Percentiles rank a stretch among this genome's conserved stretches.
Conservation (phyloP, 2,113 vertebrate genomes). For the Phalacrocorax pelagicus region DNA sequence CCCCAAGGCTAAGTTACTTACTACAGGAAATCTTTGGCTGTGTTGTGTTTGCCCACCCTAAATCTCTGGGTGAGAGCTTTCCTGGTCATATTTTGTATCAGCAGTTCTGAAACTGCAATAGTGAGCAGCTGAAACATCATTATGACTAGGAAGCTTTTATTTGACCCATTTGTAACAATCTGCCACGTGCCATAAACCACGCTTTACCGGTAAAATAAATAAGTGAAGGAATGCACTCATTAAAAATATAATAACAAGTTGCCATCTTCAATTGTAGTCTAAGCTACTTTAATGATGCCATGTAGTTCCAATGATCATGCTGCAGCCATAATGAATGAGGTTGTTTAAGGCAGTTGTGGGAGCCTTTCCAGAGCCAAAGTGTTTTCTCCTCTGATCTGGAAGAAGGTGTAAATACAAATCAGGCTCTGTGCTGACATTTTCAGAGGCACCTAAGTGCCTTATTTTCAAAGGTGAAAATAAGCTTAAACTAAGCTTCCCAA, state of each 20-base stretch:
- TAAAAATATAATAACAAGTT: constrained; percentile 76
- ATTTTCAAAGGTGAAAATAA: not conserved
- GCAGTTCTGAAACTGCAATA: constrained; percentile 17
- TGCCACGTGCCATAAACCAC: constrained; percentile 69
- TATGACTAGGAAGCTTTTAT: constrained; percentile 63
- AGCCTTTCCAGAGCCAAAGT: not conserved
- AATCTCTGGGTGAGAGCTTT: not conserved
- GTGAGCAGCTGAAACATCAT: constrained; percentile 59
- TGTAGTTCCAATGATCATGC: constrained; percentile 39
- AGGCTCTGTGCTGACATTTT: not conserved
- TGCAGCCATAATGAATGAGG: constrained; percentile 70
- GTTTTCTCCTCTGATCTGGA: not conserved
- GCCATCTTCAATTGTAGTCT: constrained; percentile 70
- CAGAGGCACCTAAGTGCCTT: not conserved
- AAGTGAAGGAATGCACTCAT: constrained; percentile 54
- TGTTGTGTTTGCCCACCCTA: not conserved
- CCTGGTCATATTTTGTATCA: not conserved
- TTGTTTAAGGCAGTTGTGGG: constrained; percentile 54
- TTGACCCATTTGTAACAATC: constrained; percentile 74
- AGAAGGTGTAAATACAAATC: not conserved
- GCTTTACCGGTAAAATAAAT: constrained; percentile 56
- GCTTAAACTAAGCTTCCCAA: not conserved
- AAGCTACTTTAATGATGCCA: constrained; percentile 71
- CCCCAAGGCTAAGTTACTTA: not conserved
- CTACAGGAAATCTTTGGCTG: not conserved